Percentiles rank a stretch among this genome's conserved stretches.
Evolutionary conservation across 2,797 vertebrate genomes (phyloP).

Genomic region (Eulemur mongoz): DNA sequence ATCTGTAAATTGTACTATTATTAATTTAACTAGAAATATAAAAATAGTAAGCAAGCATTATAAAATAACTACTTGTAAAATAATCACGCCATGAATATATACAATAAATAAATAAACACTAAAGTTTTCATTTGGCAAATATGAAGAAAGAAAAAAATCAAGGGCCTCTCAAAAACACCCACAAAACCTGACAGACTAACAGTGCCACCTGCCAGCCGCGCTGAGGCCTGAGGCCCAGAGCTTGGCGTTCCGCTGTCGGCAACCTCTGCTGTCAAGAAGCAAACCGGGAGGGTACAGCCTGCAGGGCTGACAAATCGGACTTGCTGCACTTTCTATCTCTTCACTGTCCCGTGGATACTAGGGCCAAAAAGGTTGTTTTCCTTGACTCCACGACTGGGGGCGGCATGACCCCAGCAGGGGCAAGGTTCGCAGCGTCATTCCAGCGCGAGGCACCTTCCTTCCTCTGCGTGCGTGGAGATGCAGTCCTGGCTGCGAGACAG

Average conservation of each 20-base stretch:
- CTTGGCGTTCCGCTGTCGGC: neutral
- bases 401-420: neutral
- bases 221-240: neutral
- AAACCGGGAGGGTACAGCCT: neutral
- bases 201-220: neutral
- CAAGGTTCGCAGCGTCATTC: neutral
- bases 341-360: neutral
- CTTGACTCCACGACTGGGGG: neutral
- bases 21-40: neutral
- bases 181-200: neutral
- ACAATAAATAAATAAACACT: neutral
- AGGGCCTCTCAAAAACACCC: neutral
- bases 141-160: neutral
- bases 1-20: neutral
- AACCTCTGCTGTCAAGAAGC: neutral
- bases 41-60: neutral
- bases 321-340: neutral
- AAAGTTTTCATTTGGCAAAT: neutral
- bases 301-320: neutral
- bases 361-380: neutral
- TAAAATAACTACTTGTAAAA: neutral
- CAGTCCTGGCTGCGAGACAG: neutral
- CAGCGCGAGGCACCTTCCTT: neutral
- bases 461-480: neutral
- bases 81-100: neutral